Evolutionary conservation across 2,113 vertebrate species (phyloP).

Genomic region (Argyrosomus japonicus): DNA sequence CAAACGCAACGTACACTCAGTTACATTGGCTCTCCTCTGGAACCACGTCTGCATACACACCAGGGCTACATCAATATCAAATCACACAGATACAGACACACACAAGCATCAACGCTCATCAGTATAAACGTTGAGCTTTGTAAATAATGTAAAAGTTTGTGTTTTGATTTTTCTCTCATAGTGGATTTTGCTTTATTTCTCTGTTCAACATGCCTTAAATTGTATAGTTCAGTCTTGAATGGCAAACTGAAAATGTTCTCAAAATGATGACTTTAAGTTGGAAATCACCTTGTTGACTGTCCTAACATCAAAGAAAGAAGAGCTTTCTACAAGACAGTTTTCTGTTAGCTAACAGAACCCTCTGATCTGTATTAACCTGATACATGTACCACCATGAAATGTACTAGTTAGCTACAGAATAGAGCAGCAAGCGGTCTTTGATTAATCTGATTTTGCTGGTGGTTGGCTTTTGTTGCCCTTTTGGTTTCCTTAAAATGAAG

Average conservation of each 20-base stretch:
- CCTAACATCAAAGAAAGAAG: conserved; percentile 40
- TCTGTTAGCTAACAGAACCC: conserved; percentile 36
- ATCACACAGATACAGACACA: conserved; percentile 35
- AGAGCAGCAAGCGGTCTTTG: conserved; percentile 34
- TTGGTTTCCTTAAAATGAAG: conserved; percentile 64
- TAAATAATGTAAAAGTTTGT: conserved; percentile 81
- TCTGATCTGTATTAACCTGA: conserved; percentile 40
- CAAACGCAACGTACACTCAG: conserved; percentile 15
- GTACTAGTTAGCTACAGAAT: conserved; percentile 56
- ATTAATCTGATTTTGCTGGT: conserved; percentile 61
- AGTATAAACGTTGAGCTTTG: conserved; percentile 73
- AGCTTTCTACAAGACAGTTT: conserved; percentile 33
- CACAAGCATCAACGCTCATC: conserved; percentile 57
- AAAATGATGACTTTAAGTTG: conserved; percentile 53
- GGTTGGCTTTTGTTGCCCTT: conserved; percentile 62
- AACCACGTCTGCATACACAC: conserved; percentile 50
- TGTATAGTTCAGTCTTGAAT: conserved; percentile 78
- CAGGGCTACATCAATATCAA: conserved; percentile 51
- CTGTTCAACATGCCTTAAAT: conserved; percentile 85
- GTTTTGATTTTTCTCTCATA: conserved; percentile 63
- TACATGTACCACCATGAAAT: conserved; percentile 37
- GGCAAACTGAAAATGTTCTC: conserved; percentile 68
- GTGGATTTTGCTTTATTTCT: conserved; percentile 73
- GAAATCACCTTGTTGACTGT: conserved; percentile 58
- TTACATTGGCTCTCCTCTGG: conserved; percentile 54